Evolutionary conservation across 2,888 invertebrate species (phyloP), one percentile per base, ranked within the genome.

Genomic region (Napeogenes inachia): DNA sequence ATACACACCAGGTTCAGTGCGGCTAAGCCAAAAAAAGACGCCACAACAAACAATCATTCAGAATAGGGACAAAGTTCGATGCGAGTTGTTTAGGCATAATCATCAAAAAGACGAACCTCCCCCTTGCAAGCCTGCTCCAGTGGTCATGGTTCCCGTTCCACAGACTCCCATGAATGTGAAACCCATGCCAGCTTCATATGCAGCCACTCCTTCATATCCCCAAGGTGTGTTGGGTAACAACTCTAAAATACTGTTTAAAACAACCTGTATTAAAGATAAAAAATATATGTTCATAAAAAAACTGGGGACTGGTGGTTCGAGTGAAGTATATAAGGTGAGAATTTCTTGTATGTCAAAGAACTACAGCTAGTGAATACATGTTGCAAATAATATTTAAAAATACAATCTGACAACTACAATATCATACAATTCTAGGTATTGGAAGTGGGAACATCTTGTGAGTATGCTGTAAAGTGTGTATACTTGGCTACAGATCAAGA

Each of bases 251-350:
- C 72, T 83, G 12, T 87, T 89, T 56, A 92, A 92, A 71, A 91
- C 89, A 13, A 88, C 94, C 13, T 82, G 74, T 46, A 94, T 98
- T 2, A 96, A 96, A 68, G 92, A 92, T 33, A 93, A 92, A 57
- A 92, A 93, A 35, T 98, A 97, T 82, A 87, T 93, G 66, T 92
- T 96, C 58, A 87, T 96, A 13, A 94, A 94, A 68, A 92, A 93
- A 72, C 85, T 98, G 56, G 98, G 98, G 0, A 93, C 92, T 71
- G 98, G 98, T n/a, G 98, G 98, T 50, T 97, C 97, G 61, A 96
- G 97, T 75, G 94, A 95, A 81, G 98, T 98, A 4, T 94, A 92
- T 60, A 91, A 92, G 80, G 92, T 89, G 10, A 42, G 42, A 42
- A 10, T 42, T 42, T 42, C 5, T 2, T 3, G 10, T 10, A 10